Evolutionary conservation across 2,113 vertebrate genomes (phyloP).

Genomic region (Phyllostomus hastatus): DNA sequence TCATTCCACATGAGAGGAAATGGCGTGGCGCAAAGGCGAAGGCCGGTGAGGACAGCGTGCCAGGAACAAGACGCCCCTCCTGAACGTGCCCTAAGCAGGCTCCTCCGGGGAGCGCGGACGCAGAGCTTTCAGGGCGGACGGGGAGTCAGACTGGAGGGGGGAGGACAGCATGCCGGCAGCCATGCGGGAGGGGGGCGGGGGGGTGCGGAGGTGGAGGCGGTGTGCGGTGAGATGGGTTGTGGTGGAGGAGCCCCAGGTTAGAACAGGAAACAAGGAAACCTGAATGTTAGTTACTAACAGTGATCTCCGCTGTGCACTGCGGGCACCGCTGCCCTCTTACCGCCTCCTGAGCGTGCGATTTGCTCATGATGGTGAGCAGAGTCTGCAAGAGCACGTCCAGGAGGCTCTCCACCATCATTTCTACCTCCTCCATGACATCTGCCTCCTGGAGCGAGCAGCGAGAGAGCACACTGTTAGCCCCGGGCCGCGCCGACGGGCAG

Average conservation of each 20-base stretch:
- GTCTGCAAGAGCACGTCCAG: conserved; percentile 98
- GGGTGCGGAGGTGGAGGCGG: conserved; percentile 68
- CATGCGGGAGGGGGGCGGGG: conserved; percentile 73
- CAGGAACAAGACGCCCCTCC: neutral
- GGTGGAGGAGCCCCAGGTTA: conserved; percentile 76
- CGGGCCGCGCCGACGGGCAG: neutral
- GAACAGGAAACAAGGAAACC: conserved; percentile 85
- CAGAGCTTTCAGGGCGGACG: conserved; percentile 20
- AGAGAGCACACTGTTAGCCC: conserved; percentile 75
- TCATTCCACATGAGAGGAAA: neutral
- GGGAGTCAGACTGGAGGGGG: neutral
- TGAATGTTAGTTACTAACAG: conserved; percentile 99
- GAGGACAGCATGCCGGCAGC: conserved; percentile 58
- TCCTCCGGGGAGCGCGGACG: neutral
- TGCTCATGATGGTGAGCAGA: conserved; percentile 98
- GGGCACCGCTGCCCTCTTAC: conserved; percentile 99
- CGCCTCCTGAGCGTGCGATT: conserved; percentile 98
- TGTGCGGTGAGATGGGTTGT: conserved; percentile 45
- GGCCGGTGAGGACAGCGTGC: neutral
- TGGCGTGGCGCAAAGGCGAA: conserved; percentile 6
- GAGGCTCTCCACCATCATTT: conserved; percentile 99
- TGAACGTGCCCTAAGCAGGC: neutral
- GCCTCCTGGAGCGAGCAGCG: conserved; percentile 86
- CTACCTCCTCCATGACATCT: conserved; percentile 96
- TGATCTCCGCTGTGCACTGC: conserved; percentile 99